These are phyloP conservation scores for Tetramorium simillimum DNA, from an alignment of 1,140 invertebrate genomes.

Conservation along the genomic window DNA sequence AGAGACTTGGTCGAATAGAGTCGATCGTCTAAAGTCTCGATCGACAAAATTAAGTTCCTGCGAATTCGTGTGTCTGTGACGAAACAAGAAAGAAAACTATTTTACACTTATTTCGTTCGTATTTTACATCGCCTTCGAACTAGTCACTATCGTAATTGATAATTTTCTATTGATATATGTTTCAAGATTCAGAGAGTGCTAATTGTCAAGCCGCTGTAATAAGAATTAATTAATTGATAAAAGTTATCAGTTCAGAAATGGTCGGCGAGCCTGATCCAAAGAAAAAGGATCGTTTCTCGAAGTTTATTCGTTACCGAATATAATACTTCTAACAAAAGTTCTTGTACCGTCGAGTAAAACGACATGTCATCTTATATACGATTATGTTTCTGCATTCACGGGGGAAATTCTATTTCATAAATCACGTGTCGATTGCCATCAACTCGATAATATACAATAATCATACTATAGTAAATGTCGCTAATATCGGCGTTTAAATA, in stretches of 20 bases:
- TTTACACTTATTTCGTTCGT: not conserved
- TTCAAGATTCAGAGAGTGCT: not conserved
- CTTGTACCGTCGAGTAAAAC: conserved; percentile 34
- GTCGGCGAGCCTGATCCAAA: conserved; percentile 12
- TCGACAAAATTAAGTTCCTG: not conserved
- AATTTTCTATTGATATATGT: conserved; percentile 1
- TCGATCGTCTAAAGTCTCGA: not conserved
- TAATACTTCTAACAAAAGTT: conserved; percentile 32
- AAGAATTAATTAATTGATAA: conserved; percentile 11
- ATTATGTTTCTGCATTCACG: conserved; percentile 45
- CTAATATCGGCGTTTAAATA: conserved; percentile 31
- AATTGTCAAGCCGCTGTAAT: not conserved
- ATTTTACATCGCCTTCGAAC: not conserved
- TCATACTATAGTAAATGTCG: not conserved
- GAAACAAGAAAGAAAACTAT: not conserved
- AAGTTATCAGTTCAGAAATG: conserved; percentile 19
- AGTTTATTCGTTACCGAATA: not conserved
- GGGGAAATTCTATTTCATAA: conserved; percentile 36
- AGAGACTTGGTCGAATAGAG: not conserved
- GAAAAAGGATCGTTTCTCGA: conserved; percentile 40
- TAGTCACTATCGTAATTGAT: not conserved
- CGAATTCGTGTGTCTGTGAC: not conserved
- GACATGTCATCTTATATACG: conserved; percentile 16
- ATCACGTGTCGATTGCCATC: conserved; percentile 32
- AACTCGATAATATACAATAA: conserved; percentile 9